phyloP scores from a whole-genome alignment of 1,140 invertebrate species.

The Pachypsylla venusta region DNA sequence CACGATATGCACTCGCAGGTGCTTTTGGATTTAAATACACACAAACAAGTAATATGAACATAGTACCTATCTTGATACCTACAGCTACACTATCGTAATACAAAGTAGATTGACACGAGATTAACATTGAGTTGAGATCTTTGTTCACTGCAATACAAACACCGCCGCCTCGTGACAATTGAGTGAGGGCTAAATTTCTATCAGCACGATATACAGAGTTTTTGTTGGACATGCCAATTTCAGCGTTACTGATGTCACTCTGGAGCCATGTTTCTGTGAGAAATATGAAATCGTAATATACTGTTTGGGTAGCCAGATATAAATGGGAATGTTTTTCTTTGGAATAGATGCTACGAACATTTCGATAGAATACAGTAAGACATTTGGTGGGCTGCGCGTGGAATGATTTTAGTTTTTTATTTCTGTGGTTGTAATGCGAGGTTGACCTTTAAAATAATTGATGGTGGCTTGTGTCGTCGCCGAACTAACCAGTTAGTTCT shows the following conservation, averaged over 20 bases:
- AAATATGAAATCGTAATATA: conserved; percentile 7
- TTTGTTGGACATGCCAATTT: conserved; percentile 6
- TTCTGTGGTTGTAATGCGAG: too few species aligned
- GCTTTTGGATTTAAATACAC: too few species aligned
- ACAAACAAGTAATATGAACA: too few species aligned
- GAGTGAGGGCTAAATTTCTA: neutral
- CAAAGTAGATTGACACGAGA: too few species aligned
- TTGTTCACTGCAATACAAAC: conserved; percentile 8
- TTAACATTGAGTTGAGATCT: neutral
- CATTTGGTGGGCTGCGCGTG: neutral
- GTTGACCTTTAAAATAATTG: too few species aligned
- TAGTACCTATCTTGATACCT: too few species aligned
- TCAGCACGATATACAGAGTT: conserved; percentile 1
- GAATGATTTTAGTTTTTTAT: conserved; percentile 3
- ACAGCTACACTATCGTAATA: too few species aligned
- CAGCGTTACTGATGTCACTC: conserved; percentile 9
- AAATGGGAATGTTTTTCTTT: conserved; percentile 1
- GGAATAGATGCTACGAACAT: conserved; percentile 1
- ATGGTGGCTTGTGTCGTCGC: too few species aligned
- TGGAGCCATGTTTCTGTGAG: conserved; percentile 8
- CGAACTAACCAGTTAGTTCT: too few species aligned
- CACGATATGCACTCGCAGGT: too few species aligned
- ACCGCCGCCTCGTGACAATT: neutral
- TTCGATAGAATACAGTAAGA: neutral
- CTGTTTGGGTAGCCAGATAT: neutral